Conservation (phyloP, 2,113 vertebrate species). For the Semicossyphus pulcher region DNA sequence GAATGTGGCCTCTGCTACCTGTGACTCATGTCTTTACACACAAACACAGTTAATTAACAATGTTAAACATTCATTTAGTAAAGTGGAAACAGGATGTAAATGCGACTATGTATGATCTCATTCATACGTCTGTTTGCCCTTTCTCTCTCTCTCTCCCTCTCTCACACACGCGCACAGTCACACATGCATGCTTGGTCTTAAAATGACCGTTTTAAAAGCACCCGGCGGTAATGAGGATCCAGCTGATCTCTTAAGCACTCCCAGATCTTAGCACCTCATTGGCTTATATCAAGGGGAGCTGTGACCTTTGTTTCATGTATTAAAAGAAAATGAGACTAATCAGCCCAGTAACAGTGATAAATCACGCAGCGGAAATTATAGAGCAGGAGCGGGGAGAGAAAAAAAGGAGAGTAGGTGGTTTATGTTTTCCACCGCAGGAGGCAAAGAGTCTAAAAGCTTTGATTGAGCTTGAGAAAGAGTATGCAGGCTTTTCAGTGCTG, state of each 20-base stretch:
- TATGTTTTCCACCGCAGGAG: conserved; percentile 38
- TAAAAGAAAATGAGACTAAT: conserved; percentile 79
- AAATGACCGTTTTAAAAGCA: conserved; percentile 55
- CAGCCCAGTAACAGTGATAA: conserved; percentile 75
- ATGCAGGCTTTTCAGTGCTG: conserved; percentile 14
- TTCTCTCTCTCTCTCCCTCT: neutral
- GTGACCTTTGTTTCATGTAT: conserved; percentile 80
- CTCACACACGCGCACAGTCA: neutral
- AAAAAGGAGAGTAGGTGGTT: conserved; percentile 33
- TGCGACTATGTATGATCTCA: neutral
- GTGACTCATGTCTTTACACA: conserved; percentile 36
- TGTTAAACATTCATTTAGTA: conserved; percentile 49
- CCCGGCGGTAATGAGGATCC: conserved; percentile 59
- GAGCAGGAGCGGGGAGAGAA: conserved; percentile 10
- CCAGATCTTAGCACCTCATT: conserved; percentile 73
- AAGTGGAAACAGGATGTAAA: neutral
- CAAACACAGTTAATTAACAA: conserved; percentile 38
- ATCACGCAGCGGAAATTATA: conserved; percentile 66
- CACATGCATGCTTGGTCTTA: conserved; percentile 14
- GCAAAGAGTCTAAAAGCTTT: conserved; percentile 49
- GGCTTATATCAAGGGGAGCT: conserved; percentile 72
- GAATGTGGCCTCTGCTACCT: conserved; percentile 13
- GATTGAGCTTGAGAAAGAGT: conserved; percentile 29
- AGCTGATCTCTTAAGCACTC: conserved; percentile 70
- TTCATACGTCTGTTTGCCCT: neutral